Base-by-base conservation (phyloP, 2,888 invertebrate species). In the Leuctra nigra region DNA sequence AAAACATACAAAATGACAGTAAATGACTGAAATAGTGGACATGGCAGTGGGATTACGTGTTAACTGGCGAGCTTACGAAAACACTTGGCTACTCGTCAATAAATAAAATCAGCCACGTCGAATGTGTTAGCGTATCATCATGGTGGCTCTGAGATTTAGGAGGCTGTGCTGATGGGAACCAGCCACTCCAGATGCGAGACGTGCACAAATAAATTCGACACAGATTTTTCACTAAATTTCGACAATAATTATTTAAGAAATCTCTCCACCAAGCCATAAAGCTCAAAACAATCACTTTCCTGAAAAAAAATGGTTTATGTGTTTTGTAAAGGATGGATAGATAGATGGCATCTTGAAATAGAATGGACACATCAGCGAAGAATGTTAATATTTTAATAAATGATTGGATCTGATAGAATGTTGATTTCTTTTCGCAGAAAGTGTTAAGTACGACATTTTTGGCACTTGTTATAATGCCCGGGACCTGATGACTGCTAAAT, bases 1-100 rank as follows among this genome's bases (percentile, higher is more conserved):
- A 57, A 53, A 57, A 53, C 57, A 57, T 50, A 56, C 57, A 57
- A 33, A 24, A 33, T 20, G 50, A 35, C 50, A 47, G 47, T 16
- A 24, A 56, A 33, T 53, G 44, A 56, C 56, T 56, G 56, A 53
- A 56, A 53, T 53, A 56, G 38, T 47, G 53, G 53, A 38, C 29
- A 36, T 39, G 33, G 56, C 38, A n/a, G 24, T 38, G 22, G 50
- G 41, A 39, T 2, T 20, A 33, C 35, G 14, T n/a, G 48, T 18
- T 29, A 44, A 18, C 14, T 33, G 29, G 18, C 33, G 25, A 47
- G 33, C 50, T 50, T 50, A 39, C 41, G 56, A 56, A 56, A 44
- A 20, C 57, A 36, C 57, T 57, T 53, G 29, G 54, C 48, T 16
- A 24, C 47, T 57, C 57, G 39, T 54, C 57, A 16, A 57, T 57